phyloP scores from a whole-genome alignment of 2,888 invertebrate species.

The Epinotia bilunana region DNA sequence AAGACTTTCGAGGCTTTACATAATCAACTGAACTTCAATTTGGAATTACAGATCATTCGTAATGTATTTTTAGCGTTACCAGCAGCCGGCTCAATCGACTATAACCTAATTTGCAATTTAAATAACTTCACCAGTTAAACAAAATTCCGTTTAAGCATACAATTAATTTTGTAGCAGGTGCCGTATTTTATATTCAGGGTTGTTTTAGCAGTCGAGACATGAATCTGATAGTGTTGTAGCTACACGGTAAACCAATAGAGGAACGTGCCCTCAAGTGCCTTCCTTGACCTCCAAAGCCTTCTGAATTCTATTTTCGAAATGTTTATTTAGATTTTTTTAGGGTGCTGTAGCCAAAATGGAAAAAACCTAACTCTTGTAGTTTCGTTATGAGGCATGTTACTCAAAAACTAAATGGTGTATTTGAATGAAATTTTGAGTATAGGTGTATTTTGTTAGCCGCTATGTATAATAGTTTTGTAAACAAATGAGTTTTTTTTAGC shows the following conservation, averaged over 20 bases:
- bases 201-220: conserved; percentile 9
- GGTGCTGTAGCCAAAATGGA: no score
- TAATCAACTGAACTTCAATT: not conserved
- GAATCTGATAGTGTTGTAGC: conserved; percentile 1
- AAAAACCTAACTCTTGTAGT: no score
- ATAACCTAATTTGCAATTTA: conserved; percentile 14
- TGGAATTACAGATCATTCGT: not conserved
- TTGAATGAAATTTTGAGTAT: no score
- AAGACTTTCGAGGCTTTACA: not conserved
- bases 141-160: not conserved
- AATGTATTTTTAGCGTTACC: conserved; percentile 5
- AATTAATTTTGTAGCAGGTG: not conserved
- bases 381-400: no score
- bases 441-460: no score
- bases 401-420: no score
- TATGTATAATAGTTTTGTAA: no score
- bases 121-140: conserved; percentile 2
- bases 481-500: no score
- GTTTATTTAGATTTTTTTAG: no score
- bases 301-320: not conserved
- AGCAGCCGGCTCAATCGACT: not conserved
- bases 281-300: not conserved
- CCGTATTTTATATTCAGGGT: conserved; percentile 9
- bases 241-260: not conserved
- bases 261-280: not conserved